Evolutionary conservation across 2,888 invertebrate species (phyloP), one percentile per base, ranked within the genome.

Genomic region (Callyntrura guangdongensis): DNA sequence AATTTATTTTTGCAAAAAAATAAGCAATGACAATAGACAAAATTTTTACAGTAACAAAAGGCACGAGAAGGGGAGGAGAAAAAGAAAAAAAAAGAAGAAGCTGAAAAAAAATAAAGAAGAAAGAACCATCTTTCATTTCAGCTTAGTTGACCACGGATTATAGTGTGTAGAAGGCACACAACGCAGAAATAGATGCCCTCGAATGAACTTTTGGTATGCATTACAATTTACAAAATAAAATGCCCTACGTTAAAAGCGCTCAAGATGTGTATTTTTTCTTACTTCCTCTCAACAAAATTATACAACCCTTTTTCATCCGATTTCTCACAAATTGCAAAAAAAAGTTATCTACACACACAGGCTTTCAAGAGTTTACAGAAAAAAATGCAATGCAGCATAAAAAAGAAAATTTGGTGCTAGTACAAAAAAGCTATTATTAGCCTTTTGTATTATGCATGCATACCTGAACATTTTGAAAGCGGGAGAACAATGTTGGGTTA

Each of bases 91-190:
- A 22, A 72, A 22, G 72, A 59, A 77, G 22, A 84, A 89, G 27
- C 36, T 25, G 81, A 86, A 81, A 59, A 64, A 86, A 4, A 36
- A 6, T 2, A 36, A 36, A 36, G 6, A 36, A 36, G 36, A 36
- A 36, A 36, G 36, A 36, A 74, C 64, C 86, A 86, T 90, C 86
- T 86, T 86, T 90, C 90, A 90, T 86, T 90, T 90, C 82, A 90
- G 86, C 90, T 90, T 74, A 74, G 86, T 49, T 90, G 90, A 90
- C 90, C 90, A 90, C 86, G 90, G 53, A 86, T 86, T 90, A 90
- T 64, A 86, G 59, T 72, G 22, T 79, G 56, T 14, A 47, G 14
- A 47, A 6, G n/a, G 49, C 5, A 45, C 36, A 56, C n/a, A 67
- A 14, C 27, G 9, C 11, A 36, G 17, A 64, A 59, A 86, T 25